Percentiles rank a stretch among this genome's conserved stretches.
Evolutionary conservation across 1,140 invertebrate species (phyloP).

Genomic region (Brachionus calyciflorus): DNA sequence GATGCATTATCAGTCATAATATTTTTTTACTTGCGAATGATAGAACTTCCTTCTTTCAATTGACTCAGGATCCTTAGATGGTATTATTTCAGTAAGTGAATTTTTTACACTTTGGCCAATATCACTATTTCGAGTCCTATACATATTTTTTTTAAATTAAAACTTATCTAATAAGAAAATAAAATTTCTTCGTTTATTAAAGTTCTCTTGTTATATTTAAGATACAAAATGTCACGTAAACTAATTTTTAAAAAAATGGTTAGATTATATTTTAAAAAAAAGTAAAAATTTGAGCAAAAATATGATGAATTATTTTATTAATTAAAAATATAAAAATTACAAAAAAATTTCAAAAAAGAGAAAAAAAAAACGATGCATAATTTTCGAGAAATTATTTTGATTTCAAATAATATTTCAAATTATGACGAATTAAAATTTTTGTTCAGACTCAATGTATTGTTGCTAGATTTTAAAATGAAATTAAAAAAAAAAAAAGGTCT

Average conservation of each 20-base stretch:
- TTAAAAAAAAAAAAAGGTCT: no score
- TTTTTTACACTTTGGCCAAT: conserved; percentile 30
- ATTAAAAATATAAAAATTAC: neutral
- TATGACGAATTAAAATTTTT: neutral
- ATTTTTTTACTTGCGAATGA: conserved; percentile 33
- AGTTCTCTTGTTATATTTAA: no score
- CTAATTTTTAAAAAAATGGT: no score
- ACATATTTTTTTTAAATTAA: neutral
- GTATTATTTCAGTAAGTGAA: conserved; percentile 33
- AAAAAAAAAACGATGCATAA: conserved; percentile 22
- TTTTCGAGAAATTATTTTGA: conserved; percentile 12
- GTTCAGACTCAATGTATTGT: no score
- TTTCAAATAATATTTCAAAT: conserved; percentile 15
- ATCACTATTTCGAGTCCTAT: conserved; percentile 34
- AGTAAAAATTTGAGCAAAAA: neutral
- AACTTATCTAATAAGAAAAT: neutral
- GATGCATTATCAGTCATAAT: no score
- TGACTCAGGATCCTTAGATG: conserved; percentile 1
- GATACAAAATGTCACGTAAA: no score
- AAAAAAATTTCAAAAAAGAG: no score
- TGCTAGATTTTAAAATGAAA: no score
- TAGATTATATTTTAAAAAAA: no score
- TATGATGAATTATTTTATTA: conserved; percentile 14
- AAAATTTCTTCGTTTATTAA: no score
- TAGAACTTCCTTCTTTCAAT: conserved; percentile 17